Conservation (phyloP, 1,140 invertebrate species). For the Lasioglossum albipes region DNA sequence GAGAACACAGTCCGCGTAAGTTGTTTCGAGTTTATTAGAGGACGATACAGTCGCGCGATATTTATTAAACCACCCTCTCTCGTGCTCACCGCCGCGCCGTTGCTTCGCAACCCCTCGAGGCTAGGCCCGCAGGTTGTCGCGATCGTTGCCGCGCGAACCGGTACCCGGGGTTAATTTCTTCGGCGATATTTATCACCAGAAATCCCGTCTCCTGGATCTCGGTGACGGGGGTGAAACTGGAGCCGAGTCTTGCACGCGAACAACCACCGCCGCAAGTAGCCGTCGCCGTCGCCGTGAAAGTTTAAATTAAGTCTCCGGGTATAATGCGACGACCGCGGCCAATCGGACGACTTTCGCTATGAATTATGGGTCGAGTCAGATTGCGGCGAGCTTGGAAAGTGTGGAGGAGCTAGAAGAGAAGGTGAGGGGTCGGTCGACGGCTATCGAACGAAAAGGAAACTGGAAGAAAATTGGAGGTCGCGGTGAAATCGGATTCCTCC, state of each 20-base stretch:
- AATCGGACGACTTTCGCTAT: constrained; percentile 75
- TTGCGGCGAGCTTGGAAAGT: constrained; percentile 37
- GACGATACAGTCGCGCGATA: constrained; percentile 18
- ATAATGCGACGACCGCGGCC: constrained; percentile 73
- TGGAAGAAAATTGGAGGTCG: neutral
- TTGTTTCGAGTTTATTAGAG: constrained; percentile 55
- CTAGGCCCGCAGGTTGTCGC: neutral
- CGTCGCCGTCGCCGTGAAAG: constrained; percentile 47
- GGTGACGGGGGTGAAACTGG: no score
- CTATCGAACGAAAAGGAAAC: neutral
- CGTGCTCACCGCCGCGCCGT: no score
- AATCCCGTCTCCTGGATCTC: neutral
- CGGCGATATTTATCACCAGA: constrained; percentile 14
- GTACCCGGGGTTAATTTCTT: constrained; percentile 17
- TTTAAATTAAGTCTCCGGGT: constrained; percentile 72
- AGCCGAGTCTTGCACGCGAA: neutral
- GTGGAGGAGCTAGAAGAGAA: neutral
- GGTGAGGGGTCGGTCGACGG: neutral
- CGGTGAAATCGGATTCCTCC: constrained; percentile 10
- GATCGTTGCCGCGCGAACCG: neutral
- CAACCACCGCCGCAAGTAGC: neutral
- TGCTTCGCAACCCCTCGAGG: neutral
- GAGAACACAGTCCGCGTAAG: constrained; percentile 33
- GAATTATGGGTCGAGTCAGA: constrained; percentile 65
- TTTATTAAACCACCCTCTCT: constrained; percentile 45